phyloP scores from a whole-genome alignment of 1,140 invertebrate genomes.

The Delia radicum region DNA sequence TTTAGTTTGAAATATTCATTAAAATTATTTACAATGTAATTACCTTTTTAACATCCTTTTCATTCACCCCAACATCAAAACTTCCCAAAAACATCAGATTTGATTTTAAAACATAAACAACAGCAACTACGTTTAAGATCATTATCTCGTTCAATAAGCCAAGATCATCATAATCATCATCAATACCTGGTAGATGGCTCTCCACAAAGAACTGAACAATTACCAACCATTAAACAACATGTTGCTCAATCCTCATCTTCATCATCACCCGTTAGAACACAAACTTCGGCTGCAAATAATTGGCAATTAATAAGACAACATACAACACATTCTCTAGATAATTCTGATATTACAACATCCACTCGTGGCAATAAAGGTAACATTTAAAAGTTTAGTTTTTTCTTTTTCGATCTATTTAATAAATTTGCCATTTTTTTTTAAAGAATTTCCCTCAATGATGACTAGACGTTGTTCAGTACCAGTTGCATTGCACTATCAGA shows the following conservation, averaged over 20 bases:
- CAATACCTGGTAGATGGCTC: neutral
- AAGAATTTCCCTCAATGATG: neutral
- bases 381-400: neutral
- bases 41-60: constrained; percentile 10
- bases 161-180: neutral
- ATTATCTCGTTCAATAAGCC: neutral
- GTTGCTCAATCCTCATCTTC: too few relatives aligned
- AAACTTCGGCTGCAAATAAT: neutral
- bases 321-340: constrained; percentile 8
- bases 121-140: neutral
- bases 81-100: neutral
- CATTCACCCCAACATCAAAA: neutral
- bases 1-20: too few relatives aligned
- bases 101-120: constrained; percentile 10
- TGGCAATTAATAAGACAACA: constrained; percentile 18
- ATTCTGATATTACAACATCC: neutral
- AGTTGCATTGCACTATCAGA: constrained; percentile 20
- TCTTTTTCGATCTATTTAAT: neutral
- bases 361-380: neutral
- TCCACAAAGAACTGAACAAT: neutral
- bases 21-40: too few relatives aligned
- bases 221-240: too few relatives aligned
- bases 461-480: constrained; percentile 26
- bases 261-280: neutral
- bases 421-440: neutral